A percentile compares a stretch with the other conserved stretches of the same genome.
phyloP scores from a whole-genome alignment of 1,140 invertebrate genomes.

The Rhyacophila brunnea region DNA sequence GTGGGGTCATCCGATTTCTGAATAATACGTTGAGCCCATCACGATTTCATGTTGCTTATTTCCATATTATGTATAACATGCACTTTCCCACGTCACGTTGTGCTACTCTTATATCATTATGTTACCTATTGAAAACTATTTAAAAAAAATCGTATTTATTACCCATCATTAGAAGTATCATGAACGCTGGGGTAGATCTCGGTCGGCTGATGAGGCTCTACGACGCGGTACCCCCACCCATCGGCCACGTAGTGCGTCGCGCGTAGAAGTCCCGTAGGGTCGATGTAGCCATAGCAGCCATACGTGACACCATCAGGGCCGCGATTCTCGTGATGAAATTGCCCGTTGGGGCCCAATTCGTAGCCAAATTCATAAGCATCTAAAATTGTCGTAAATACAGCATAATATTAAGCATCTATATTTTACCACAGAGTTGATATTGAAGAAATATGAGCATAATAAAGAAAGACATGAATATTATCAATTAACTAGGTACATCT shows the following conservation, averaged over 20 bases:
- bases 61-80: no score
- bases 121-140: no score
- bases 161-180: constrained; percentile 2
- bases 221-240: constrained; percentile 71
- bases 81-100: no score
- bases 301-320: constrained; percentile 74
- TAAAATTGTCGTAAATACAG: constrained; percentile 39
- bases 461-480: no score
- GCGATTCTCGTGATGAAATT: constrained; percentile 75
- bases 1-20: no score
- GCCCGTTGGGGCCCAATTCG: constrained; percentile 68
- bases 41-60: no score
- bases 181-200: constrained; percentile 59
- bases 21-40: no score
- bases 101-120: no score
- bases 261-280: constrained; percentile 63
- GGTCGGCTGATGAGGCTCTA: constrained; percentile 65
- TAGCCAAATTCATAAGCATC: constrained; percentile 73
- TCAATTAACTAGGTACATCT: no score
- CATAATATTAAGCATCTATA: neutral
- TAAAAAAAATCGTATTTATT: neutral
- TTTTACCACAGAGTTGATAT: neutral
- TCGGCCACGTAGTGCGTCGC: constrained; percentile 77
- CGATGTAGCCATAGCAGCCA: constrained; percentile 76
- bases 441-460: neutral